Conservation (phyloP, 2,113 vertebrate species). For the Psophia crepitans region DNA sequence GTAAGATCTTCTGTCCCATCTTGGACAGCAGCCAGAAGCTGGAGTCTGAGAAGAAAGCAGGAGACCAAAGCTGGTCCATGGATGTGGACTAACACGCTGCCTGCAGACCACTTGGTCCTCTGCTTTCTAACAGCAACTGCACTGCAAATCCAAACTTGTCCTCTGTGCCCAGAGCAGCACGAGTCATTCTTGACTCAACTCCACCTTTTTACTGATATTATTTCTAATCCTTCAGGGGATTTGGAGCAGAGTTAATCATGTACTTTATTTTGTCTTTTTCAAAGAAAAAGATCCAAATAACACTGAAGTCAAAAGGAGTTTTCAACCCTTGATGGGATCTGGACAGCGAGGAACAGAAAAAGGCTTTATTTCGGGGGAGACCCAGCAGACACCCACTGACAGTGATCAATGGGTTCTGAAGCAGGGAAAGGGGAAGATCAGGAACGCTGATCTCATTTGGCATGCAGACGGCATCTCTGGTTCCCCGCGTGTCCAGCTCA, state of each 20-base stretch:
- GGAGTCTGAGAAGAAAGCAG: neutral
- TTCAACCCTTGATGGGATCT: neutral
- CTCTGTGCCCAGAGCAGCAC: accelerated
- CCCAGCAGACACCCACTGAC: neutral
- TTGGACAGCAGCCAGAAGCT: neutral
- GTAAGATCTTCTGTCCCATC: neutral
- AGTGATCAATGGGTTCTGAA: neutral
- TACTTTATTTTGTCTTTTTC: neutral
- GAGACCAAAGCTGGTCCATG: neutral
- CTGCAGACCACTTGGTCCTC: neutral
- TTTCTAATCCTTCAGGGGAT: neutral
- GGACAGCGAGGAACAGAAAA: neutral
- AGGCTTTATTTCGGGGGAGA: neutral
- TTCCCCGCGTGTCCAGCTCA: neutral
- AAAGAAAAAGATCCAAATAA: neutral
- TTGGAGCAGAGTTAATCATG: neutral
- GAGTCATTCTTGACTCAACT: neutral
- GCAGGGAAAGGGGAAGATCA: neutral
- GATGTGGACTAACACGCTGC: neutral
- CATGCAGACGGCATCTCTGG: neutral
- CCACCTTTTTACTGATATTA: neutral
- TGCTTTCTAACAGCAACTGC: neutral
- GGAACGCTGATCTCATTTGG: slow-evolving; percentile 14
- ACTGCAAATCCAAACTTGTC: neutral
- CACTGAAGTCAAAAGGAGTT: neutral